A percentile compares a stretch with the other conserved stretches of the same genome.
phyloP scores from a whole-genome alignment of 2,888 invertebrate species.

The Diadegma fenestrale region DNA sequence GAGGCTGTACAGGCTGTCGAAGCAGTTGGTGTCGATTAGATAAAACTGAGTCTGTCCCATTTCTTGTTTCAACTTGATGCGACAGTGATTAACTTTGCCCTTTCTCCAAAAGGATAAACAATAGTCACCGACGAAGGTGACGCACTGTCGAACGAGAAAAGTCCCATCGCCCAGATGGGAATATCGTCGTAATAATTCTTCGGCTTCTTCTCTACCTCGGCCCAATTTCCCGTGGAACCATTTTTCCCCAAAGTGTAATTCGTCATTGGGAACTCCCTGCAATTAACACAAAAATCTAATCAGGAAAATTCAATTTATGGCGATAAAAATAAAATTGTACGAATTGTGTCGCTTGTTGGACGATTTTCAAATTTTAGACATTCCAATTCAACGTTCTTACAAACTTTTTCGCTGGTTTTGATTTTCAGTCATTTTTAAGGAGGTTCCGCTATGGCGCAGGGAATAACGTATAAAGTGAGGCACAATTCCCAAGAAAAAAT shows the following conservation, averaged over 20 bases:
- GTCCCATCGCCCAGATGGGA: slow-evolving; percentile 95
- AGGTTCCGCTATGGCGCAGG: too few species aligned
- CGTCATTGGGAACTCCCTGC: slow-evolving; percentile 91
- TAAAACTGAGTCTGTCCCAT: slow-evolving; percentile 95
- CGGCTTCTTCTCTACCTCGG: slow-evolving; percentile 91
- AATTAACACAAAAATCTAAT: neutral
- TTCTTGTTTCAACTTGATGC: slow-evolving; percentile 95
- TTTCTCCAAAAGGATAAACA: slow-evolving; percentile 97
- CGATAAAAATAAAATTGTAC: neutral
- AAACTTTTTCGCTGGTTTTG: too few species aligned
- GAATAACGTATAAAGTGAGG: too few species aligned
- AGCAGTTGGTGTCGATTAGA: slow-evolving; percentile 94
- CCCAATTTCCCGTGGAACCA: slow-evolving; percentile 97
- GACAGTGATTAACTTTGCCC: slow-evolving; percentile 95
- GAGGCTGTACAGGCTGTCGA: slow-evolving; percentile 96
- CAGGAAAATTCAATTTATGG: neutral
- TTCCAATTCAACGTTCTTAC: too few species aligned
- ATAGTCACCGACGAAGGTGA: slow-evolving; percentile 98
- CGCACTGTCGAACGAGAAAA: slow-evolving; percentile 96
- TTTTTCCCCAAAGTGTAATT: slow-evolving; percentile 95
- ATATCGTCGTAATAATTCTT: slow-evolving; percentile 89
- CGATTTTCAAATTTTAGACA: too few species aligned
- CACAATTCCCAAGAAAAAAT: too few species aligned
- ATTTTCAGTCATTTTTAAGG: neutral
- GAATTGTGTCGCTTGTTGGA: too few species aligned